phyloP scores from a whole-genome alignment of 2,888 invertebrate genomes.

The Leptopilina syphax region DNA sequence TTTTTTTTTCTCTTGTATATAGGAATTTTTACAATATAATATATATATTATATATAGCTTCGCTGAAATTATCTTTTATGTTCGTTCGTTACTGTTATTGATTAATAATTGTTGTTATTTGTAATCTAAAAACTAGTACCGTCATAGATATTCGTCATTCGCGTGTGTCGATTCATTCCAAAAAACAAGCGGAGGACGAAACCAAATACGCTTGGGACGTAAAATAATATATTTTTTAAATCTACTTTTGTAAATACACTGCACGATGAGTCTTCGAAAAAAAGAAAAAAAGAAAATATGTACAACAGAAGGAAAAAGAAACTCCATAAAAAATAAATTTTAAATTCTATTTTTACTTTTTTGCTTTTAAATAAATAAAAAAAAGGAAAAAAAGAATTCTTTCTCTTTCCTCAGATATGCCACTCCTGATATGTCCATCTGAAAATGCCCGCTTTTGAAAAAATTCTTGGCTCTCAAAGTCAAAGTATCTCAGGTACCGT shows the following conservation, averaged over 20 bases:
- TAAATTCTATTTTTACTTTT: conserved; percentile 54
- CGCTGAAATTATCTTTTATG: conserved; percentile 63
- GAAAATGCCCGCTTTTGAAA: conserved; percentile 56
- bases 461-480: conserved; percentile 49
- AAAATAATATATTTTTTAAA: conserved; percentile 29
- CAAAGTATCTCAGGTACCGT: conserved; percentile 66
- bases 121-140: conserved; percentile 57
- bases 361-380: conserved; percentile 24
- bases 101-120: conserved; percentile 54
- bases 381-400: background rate
- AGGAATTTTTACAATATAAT: conserved; percentile 73
- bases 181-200: conserved; percentile 37
- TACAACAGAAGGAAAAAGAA: conserved; percentile 68
- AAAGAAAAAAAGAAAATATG: conserved; percentile 55
- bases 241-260: conserved; percentile 41
- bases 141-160: conserved; percentile 51
- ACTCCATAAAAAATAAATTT: conserved; percentile 53
- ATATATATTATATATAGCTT: conserved; percentile 64
- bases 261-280: conserved; percentile 25
- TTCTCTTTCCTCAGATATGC: conserved; percentile 64
- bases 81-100: conserved; percentile 51
- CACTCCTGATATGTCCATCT: conserved; percentile 71
- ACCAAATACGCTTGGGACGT: conserved; percentile 40
- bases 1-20: conserved; percentile 69
- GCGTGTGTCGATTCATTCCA: conserved; percentile 43